Base-by-base conservation (phyloP, 2,888 invertebrate genomes). In the Hylaea fasciaria region DNA sequence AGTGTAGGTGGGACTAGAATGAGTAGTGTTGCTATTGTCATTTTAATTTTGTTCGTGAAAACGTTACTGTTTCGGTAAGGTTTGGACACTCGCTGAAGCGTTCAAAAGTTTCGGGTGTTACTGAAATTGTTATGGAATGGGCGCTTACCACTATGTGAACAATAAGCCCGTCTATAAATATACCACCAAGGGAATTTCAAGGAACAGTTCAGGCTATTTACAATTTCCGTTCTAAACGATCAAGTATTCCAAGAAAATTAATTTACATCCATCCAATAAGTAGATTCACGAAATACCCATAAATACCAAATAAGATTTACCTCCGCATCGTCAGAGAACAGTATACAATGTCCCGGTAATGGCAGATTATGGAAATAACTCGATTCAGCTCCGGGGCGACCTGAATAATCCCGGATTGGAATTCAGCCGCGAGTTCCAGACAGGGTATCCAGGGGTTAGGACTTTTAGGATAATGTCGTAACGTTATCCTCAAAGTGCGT, bases 281-380 rank as follows among this genome's bases (percentile, higher is more conserved):
- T 39, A 49, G 39, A n/a, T 45, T 48, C 32, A n/a, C 39, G 29
- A 46, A 55, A 55, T 12, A 37, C 48, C 46, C 37, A 49, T 49
- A 22, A 57, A 52, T 48, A 57, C 39, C 52, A 63, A 63, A 59
- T 45, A 39, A 43, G 51, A 52, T 63, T 58, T 45, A 41, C 40
- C 12, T 41, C 22, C 28, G 41, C 12, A 56, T 44, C 39, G 49
- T 54, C 13, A 49, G 40, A 46, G 52, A 59, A 53, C 49, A 56
- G 44, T 22, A n/a, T n/a, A 57, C 62, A 56, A 58, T 62, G 57
- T 43, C 40, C n/a, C 43, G 28, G 57, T 66, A 64, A 63, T 66
- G 57, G 57, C 22, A 57, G 66, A 64, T 69, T 66, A 69, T 69
- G 67, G 62, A 59, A 67, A 69, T 69, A 64, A 46, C 57, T 68